These are phyloP conservation scores for Brachymystax lenok DNA, from an alignment of 2,797 vertebrate genomes.

Conservation along the genomic window DNA sequence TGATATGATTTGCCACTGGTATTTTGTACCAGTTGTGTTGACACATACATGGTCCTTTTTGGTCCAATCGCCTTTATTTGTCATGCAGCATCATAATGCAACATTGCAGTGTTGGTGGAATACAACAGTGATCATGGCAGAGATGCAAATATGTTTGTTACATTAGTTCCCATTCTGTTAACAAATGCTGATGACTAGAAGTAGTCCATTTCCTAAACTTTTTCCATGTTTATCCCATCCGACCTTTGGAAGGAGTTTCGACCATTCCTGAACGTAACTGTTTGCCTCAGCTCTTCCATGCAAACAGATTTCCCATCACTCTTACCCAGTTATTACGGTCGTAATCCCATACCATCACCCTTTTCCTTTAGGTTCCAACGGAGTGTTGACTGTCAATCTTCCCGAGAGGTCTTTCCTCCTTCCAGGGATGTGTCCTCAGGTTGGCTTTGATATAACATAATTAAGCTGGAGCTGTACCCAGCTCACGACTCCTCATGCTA, in stretches of 20 bases:
- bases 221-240: neutral
- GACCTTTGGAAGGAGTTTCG: neutral
- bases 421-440: slow-evolving; percentile 19
- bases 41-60: slow-evolving; percentile 30
- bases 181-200: neutral
- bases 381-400: too few relatives aligned
- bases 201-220: neutral
- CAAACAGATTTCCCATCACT: neutral
- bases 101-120: neutral
- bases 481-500: slow-evolving; percentile 26
- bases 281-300: neutral
- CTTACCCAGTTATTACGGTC: neutral
- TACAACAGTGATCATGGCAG: too few relatives aligned
- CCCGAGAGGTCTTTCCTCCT: neutral
- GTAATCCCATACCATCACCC: neutral
- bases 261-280: neutral
- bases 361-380: neutral
- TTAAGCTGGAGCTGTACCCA: slow-evolving; percentile 32
- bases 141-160: too few relatives aligned
- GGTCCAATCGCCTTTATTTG: slow-evolving; percentile 41
- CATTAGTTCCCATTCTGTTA: neutral
- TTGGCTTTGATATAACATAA: slow-evolving; percentile 26
- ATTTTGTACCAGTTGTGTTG: slow-evolving; percentile 32
- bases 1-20: slow-evolving; percentile 57
- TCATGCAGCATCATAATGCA: neutral